Evolutionary conservation across 92 coral and sea anemone genomes (phyloP).

Genomic region (Hydrozoanthus gracilis): DNA sequence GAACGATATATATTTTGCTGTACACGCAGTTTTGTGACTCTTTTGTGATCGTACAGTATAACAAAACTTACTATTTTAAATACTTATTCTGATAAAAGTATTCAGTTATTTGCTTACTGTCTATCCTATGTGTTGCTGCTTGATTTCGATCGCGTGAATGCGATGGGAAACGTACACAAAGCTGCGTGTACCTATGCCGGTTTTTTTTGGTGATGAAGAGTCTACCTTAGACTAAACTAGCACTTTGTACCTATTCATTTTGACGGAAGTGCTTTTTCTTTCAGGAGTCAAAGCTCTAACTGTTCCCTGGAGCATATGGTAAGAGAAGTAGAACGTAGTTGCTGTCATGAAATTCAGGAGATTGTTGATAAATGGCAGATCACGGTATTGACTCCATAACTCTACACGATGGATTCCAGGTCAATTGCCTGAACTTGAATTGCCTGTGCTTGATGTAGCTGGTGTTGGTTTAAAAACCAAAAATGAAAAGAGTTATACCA

Average conservation of each 20-base stretch:
- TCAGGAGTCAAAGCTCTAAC: neutral
- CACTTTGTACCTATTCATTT: conserved; percentile 12
- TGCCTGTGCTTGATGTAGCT: no score
- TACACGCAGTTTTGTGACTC: conserved; percentile 19
- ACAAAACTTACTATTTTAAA: no score
- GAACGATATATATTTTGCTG: neutral
- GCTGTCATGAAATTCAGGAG: conserved; percentile 18
- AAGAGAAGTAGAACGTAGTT: conserved; percentile 5
- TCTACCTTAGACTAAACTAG: no score
- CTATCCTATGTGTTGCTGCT: no score
- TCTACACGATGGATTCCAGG: conserved; percentile 16
- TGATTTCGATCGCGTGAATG: conserved; percentile 15
- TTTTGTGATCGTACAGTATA: no score
- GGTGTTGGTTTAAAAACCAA: conserved; percentile 17
- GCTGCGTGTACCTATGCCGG: conserved; percentile 22
- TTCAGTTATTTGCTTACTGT: neutral
- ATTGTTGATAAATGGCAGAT: conserved; percentile 16
- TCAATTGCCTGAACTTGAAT: no score
- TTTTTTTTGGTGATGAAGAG: no score
- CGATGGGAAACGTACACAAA: conserved; percentile 15
- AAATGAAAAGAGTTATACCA: no score
- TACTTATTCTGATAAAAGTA: conserved; percentile 15
- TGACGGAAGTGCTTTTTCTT: conserved; percentile 10
- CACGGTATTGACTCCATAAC: conserved; percentile 18
- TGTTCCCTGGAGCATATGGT: no score